Conservation (phyloP, 2,888 invertebrate genomes). For the Mythimna vitellina region DNA sequence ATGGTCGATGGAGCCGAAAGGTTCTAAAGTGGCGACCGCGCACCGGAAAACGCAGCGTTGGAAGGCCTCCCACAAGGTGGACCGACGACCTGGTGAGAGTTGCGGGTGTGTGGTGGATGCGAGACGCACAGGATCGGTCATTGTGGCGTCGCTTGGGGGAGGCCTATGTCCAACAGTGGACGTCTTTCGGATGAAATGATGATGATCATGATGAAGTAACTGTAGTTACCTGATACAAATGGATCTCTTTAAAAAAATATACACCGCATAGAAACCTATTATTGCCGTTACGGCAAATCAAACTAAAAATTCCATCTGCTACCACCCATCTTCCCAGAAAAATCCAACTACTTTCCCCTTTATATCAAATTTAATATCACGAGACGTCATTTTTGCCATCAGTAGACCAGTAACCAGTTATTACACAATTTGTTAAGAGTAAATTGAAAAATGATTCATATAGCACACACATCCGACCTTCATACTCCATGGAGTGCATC, state of each 20-base stretch:
- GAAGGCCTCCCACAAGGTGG: too few species aligned
- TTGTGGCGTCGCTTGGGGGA: too few species aligned
- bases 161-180: too few species aligned
- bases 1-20: too few species aligned
- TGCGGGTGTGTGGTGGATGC: too few species aligned
- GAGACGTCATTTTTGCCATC: background rate
- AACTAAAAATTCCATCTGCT: background rate
- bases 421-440: conserved; percentile 46
- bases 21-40: too few species aligned
- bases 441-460: conserved; percentile 76
- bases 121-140: too few species aligned
- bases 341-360: conserved; percentile 11
- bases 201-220: too few species aligned
- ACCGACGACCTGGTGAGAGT: too few species aligned
- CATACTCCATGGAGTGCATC: conserved; percentile 75
- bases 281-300: background rate
- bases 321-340: background rate
- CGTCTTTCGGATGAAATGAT: too few species aligned
- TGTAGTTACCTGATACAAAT: background rate
- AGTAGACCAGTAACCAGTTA: conserved; percentile 32
- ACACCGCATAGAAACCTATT: background rate
- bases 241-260: background rate
- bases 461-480: conserved; percentile 73
- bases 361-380: conserved; percentile 1
- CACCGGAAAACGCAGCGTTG: too few species aligned